These are phyloP conservation scores for Pomatostomus ruficeps DNA, from an alignment of 2,113 vertebrate genomes.

Conservation along the genomic window DNA sequence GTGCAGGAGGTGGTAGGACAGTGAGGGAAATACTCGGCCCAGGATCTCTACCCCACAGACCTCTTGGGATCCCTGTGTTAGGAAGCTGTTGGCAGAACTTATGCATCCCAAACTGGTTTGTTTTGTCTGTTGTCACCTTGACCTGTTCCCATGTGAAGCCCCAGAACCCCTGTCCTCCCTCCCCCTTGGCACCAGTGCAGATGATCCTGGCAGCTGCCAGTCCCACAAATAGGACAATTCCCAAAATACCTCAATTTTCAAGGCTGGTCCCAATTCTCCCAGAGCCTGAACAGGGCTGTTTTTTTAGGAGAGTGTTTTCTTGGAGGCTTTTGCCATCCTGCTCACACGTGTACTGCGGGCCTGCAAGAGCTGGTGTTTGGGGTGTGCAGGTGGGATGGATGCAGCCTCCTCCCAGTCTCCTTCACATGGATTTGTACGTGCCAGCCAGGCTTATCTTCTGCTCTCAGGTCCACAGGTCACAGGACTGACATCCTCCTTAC, in stretches of 20 bases:
- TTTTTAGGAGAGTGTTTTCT: neutral
- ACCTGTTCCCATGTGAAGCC: neutral
- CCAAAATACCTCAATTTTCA: neutral
- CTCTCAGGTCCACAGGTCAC: neutral
- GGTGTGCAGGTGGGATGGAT: neutral
- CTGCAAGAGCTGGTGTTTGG: neutral
- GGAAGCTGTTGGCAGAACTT: neutral
- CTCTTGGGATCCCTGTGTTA: neutral
- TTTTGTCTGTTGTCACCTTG: neutral
- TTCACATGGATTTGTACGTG: accelerated
- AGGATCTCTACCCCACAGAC: neutral
- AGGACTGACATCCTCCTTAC: neutral
- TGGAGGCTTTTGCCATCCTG: neutral
- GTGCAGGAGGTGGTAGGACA: neutral
- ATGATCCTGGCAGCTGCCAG: neutral
- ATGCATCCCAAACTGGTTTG: neutral
- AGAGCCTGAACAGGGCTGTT: neutral
- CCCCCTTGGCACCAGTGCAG: neutral
- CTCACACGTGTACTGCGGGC: accelerated
- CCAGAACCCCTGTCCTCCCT: neutral
- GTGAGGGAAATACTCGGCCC: neutral
- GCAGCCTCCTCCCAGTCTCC: neutral
- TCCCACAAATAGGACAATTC: neutral
- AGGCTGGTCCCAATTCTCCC: neutral
- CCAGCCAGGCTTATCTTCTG: neutral